Evolutionary conservation across 2,888 invertebrate genomes (phyloP), one percentile per base, ranked within the genome.

Genomic region (Augiades crinisus): DNA sequence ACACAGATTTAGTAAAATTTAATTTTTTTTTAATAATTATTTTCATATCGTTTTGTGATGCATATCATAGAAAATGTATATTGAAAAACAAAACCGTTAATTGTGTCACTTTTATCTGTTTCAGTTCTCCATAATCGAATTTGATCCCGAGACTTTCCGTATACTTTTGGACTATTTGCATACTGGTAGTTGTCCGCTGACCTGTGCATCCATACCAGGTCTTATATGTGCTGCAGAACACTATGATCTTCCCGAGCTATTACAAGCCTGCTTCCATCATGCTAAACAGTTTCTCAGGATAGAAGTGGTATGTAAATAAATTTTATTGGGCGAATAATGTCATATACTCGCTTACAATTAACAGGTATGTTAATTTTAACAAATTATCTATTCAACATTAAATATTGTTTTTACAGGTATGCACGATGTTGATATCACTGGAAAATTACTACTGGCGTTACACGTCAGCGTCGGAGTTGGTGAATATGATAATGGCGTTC

Each of bases 401-500:
- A 46, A 10, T 31, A 14, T 30, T n/a, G 4, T 43, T 34, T 50
- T 41, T 63, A 27, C 78, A 94, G 94, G 94, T 94, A n/a, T 97
- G 97, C 83, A 94, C 94, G 61, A 98, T 98, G 98, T 91, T 98
- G 51, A 95, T 95, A 79, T 95, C 96, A 34, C 86, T 98, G 75
- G 98, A 98, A 81, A 98, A 97, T 79, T 98, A 98, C 82, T 97
- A 96, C 80, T 98, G 98, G 98, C 93, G 98, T 58, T 98, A 98
- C 81, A 97, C 96, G 24, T 97, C 97, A 52, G 98, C 97, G 38
- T 96, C 96, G 17, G 97, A 98, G 80, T 89, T 98, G 69, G 97
- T 98, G 60, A 97, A 98, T 84, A 97, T 97, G 96, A 97, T 98
- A 66, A 90, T 98, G 56, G 95, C 96, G 14, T 98, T 96, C 80